phyloP scores from a whole-genome alignment of 1,140 invertebrate genomes.

The Dendroctonus valens region DNA sequence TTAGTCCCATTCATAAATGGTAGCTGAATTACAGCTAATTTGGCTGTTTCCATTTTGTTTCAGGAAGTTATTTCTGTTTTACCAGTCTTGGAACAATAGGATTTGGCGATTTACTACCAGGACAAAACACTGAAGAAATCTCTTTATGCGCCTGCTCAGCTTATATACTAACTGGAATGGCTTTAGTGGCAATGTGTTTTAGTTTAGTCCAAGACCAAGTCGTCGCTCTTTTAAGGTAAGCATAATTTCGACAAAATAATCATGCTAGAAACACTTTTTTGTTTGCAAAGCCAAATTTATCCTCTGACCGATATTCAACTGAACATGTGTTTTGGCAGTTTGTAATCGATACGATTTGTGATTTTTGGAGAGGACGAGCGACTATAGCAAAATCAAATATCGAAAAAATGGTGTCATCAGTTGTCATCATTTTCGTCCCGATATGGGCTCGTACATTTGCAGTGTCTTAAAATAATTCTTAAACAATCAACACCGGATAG shows the following conservation, averaged over 20 bases:
- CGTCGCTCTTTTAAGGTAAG: constrained; percentile 54
- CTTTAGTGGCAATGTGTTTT: constrained; percentile 95
- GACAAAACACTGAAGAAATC: constrained; percentile 70
- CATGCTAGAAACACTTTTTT: too few species aligned
- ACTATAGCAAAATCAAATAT: too few species aligned
- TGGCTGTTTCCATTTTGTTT: not conserved
- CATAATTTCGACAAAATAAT: not conserved
- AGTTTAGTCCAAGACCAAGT: constrained; percentile 94
- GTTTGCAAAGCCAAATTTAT: too few species aligned
- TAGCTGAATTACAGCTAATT: not conserved
- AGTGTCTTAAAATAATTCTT: too few species aligned
- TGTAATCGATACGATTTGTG: too few species aligned
- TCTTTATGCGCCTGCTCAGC: constrained; percentile 77
- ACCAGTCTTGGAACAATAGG: constrained; percentile 68
- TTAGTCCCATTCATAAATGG: not conserved
- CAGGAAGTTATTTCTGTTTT: constrained; percentile 76
- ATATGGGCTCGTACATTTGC: too few species aligned
- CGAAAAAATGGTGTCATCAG: too few species aligned
- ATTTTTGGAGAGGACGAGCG: too few species aligned
- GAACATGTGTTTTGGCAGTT: too few species aligned
- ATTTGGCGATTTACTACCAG: constrained; percentile 79
- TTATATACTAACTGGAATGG: constrained; percentile 92
- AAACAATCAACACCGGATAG: too few species aligned
- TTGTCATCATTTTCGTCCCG: too few species aligned
- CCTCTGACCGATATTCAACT: too few species aligned